Conservation (phyloP, 2,113 vertebrate species). For the Arizona elegans region DNA sequence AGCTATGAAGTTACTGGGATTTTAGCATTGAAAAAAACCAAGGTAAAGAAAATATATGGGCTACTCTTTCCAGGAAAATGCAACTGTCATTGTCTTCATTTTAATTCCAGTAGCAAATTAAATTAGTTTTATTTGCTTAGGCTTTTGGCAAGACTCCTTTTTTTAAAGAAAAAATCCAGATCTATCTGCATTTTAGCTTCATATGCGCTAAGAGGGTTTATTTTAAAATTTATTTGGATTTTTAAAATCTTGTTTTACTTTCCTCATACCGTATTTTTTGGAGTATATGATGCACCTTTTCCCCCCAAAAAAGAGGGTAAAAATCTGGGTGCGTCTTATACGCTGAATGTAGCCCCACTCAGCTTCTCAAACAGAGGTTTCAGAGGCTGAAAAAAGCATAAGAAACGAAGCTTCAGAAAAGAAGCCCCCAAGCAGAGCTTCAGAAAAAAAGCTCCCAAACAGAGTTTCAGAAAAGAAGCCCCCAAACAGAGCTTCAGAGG, state of each 20-base stretch:
- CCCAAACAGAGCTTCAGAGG: too few species aligned
- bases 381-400: too few species aligned
- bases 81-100: neutral
- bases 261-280: neutral
- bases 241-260: neutral
- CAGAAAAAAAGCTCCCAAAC: too few species aligned
- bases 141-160: neutral
- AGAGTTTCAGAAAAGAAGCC: too few species aligned
- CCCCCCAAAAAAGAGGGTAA: too few species aligned
- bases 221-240: neutral
- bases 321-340: too few species aligned
- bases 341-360: too few species aligned
- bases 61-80: neutral
- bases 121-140: neutral
- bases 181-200: neutral
- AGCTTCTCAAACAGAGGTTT: too few species aligned
- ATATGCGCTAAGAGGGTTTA: neutral
- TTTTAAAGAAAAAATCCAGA: neutral
- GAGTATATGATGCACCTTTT: too few species aligned
- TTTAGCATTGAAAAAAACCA: neutral
- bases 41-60: neutral
- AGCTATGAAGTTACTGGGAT: neutral
- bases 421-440: too few species aligned
- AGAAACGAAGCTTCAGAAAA: too few species aligned
- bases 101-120: neutral